Percentiles rank a stretch among this genome's conserved stretches.
phyloP scores from a whole-genome alignment of 2,888 invertebrate species.

The Chamaedrilus cognettii region DNA sequence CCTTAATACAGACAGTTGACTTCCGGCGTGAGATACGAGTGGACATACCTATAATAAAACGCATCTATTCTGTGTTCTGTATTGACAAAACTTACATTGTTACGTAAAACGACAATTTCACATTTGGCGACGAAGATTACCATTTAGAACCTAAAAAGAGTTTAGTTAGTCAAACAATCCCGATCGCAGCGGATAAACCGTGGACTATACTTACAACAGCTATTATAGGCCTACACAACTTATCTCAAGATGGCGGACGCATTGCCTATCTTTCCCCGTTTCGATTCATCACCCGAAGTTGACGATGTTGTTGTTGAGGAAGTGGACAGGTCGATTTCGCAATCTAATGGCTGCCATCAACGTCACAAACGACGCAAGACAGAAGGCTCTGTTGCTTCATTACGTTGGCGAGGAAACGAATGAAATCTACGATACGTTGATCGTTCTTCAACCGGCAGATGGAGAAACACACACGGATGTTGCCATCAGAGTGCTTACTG shows the following conservation, averaged over 20 bases:
- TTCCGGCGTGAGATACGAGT: too few relatives aligned
- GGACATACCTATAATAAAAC: too few relatives aligned
- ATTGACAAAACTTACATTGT: too few relatives aligned
- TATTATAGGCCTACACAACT: too few relatives aligned
- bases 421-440: slow-evolving; percentile 26
- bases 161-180: too few relatives aligned
- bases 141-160: too few relatives aligned
- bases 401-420: slow-evolving; percentile 24
- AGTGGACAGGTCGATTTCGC: slow-evolving; percentile 1
- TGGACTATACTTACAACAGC: too few relatives aligned
- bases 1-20: too few relatives aligned
- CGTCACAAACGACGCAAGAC: slow-evolving; percentile 14
- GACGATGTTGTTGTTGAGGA: neutral
- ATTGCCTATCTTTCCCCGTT: slow-evolving; percentile 11
- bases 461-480: slow-evolving; percentile 4
- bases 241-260: slow-evolving; percentile 5
- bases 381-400: slow-evolving; percentile 29
- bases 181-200: too few relatives aligned
- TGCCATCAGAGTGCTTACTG: slow-evolving; percentile 12
- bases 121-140: too few relatives aligned
- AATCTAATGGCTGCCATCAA: slow-evolving; percentile 8
- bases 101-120: too few relatives aligned
- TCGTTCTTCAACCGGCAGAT: neutral
- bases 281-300: slow-evolving; percentile 4
- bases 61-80: too few relatives aligned